phyloP scores from a whole-genome alignment of 2,888 invertebrate species.

The Epistrophe eligans region DNA sequence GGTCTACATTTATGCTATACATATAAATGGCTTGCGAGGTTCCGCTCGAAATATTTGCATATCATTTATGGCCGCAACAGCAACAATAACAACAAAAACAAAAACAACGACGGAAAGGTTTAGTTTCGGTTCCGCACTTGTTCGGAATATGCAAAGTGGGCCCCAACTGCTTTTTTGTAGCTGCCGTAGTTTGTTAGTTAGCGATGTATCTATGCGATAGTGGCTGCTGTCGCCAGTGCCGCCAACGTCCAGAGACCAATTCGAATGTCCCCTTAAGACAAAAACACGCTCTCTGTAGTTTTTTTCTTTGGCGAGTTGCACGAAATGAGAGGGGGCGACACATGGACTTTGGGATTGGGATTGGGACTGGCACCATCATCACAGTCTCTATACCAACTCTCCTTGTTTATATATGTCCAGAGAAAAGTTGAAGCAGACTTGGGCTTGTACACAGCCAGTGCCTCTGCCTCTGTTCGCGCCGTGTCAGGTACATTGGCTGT shows the following conservation, averaged over 20 bases:
- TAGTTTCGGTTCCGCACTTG: slow-evolving; percentile 70
- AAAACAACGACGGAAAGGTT: slow-evolving; percentile 16
- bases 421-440: slow-evolving; percentile 11
- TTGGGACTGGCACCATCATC: slow-evolving; percentile 28
- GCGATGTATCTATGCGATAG: slow-evolving; percentile 70
- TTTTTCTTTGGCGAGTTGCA: slow-evolving; percentile 17
- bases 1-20: slow-evolving; percentile 28
- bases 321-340: slow-evolving; percentile 28
- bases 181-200: slow-evolving; percentile 66
- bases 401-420: slow-evolving; percentile 12
- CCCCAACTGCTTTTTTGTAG: slow-evolving; percentile 59
- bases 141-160: slow-evolving; percentile 74
- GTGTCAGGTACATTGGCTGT: slow-evolving; percentile 74
- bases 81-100: slow-evolving; percentile 8
- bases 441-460: slow-evolving; percentile 19
- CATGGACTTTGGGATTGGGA: slow-evolving; percentile 2
- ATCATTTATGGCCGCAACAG: slow-evolving; percentile 58
- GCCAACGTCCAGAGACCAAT: slow-evolving; percentile 75
- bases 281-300: slow-evolving; percentile 66
- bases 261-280: slow-evolving; percentile 75
- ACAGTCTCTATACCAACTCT: neutral
- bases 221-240: slow-evolving; percentile 71
- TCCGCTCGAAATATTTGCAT: slow-evolving; percentile 73
- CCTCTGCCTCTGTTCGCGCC: slow-evolving; percentile 44
- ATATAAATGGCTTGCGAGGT: slow-evolving; percentile 1